Evolutionary conservation across 2,113 vertebrate genomes (phyloP).

Genomic region (Oplegnathus fasciatus): DNA sequence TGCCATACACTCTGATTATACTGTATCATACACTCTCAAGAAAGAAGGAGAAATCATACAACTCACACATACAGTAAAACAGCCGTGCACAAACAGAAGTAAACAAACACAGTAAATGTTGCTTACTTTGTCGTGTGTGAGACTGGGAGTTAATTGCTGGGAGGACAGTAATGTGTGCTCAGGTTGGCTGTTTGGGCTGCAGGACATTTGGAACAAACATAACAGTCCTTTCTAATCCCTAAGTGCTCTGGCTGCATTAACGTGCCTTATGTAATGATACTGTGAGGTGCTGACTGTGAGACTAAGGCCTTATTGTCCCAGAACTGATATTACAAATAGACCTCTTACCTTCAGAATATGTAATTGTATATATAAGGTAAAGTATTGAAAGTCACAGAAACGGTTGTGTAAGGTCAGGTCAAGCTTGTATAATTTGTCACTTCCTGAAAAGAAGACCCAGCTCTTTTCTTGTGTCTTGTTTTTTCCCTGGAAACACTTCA

Average conservation of each 20-base stretch:
- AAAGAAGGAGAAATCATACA: neutral
- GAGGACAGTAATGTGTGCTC: neutral
- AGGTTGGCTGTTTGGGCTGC: neutral
- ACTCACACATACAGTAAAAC: neutral
- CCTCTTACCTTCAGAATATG: neutral
- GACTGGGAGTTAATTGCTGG: conserved; percentile 7
- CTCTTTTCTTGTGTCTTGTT: neutral
- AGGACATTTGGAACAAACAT: conserved; percentile 18
- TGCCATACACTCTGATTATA: neutral
- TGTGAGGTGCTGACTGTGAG: conserved; percentile 8
- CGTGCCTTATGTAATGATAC: conserved; percentile 28
- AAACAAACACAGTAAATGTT: neutral
- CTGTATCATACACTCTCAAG: neutral
- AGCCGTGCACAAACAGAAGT: neutral
- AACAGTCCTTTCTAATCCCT: conserved; percentile 1
- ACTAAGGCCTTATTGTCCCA: neutral
- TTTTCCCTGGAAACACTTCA: neutral
- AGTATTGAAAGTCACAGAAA: neutral
- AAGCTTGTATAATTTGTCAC: neutral
- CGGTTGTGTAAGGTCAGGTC: neutral
- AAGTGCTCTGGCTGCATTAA: conserved; percentile 10
- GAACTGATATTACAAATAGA: neutral
- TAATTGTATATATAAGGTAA: neutral
- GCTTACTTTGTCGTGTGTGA: neutral
- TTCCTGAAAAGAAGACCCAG: neutral